phyloP scores from a whole-genome alignment of 2,113 vertebrate species.

The Syrrhaptes paradoxus region DNA sequence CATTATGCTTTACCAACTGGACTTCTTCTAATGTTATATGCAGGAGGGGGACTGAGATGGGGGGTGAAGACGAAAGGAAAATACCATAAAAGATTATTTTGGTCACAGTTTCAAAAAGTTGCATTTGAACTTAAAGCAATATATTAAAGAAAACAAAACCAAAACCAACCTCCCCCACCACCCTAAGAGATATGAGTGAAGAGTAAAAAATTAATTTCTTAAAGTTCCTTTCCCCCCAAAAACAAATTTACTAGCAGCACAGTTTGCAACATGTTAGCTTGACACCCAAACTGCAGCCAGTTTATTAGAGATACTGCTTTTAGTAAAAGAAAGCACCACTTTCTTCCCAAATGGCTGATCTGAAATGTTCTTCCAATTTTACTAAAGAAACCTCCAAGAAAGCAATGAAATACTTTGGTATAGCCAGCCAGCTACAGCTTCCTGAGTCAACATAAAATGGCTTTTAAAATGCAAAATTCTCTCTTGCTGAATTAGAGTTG shows the following conservation, averaged over 20 bases:
- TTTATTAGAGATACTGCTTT: background rate
- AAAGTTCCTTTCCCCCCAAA: background rate
- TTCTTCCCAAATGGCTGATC: background rate
- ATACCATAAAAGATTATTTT: background rate
- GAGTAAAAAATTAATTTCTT: background rate
- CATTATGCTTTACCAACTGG: constrained; percentile 54
- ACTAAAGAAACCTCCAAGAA: background rate
- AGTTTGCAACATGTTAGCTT: background rate
- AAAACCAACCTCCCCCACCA: background rate
- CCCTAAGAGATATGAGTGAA: background rate
- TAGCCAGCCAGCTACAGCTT: background rate
- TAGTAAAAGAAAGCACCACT: background rate
- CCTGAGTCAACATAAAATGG: background rate
- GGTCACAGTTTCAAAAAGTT: background rate
- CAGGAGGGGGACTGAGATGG: background rate
- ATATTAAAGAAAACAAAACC: background rate
- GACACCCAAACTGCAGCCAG: background rate
- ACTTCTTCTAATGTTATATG: background rate
- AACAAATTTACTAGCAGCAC: background rate
- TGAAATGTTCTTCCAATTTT: background rate
- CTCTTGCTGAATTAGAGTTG: background rate
- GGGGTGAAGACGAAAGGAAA: background rate
- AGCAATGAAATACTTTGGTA: background rate
- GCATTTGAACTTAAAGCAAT: background rate
- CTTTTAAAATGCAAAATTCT: background rate